Conservation (phyloP, 2,113 vertebrate species). For the Myocastor coypus region DNA sequence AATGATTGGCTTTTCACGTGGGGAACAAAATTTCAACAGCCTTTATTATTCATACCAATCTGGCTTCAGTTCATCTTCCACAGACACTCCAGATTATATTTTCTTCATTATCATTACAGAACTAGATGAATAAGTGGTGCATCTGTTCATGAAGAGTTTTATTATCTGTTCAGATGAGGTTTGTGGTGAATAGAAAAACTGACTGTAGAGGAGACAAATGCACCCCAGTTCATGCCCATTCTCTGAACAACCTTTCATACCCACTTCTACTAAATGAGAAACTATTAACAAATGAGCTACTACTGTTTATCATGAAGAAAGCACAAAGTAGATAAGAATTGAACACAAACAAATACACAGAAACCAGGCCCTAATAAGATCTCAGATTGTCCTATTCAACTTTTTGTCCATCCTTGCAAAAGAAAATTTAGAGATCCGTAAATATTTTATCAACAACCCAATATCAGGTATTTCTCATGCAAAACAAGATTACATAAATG, state of each 20-base stretch:
- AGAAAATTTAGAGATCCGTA: constrained; percentile 76
- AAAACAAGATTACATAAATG: constrained; percentile 79
- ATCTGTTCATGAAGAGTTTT: constrained; percentile 90
- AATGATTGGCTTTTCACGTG: constrained; percentile 80
- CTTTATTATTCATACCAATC: constrained; percentile 88
- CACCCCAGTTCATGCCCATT: constrained; percentile 76
- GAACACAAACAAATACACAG: constrained; percentile 73
- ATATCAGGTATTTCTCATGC: constrained; percentile 64
- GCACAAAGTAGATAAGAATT: constrained; percentile 66
- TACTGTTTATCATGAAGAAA: constrained; percentile 64
- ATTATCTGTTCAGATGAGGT: constrained; percentile 88
- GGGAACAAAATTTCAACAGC: constrained; percentile 65
- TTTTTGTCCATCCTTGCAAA: constrained; percentile 61
- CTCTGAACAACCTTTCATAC: constrained; percentile 75
- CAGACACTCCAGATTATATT: constrained; percentile 88
- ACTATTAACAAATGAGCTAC: constrained; percentile 85
- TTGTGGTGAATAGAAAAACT: constrained; percentile 85
- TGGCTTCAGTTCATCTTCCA: constrained; percentile 87
- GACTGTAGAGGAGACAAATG: constrained; percentile 80
- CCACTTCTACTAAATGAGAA: constrained; percentile 62
- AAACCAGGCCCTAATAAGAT: constrained; percentile 78
- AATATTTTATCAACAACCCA: constrained; percentile 85
- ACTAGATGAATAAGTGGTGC: constrained; percentile 90
- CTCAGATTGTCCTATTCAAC: constrained; percentile 67
- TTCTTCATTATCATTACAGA: constrained; percentile 89